phyloP scores from a whole-genome alignment of 2,113 vertebrate genomes.

The Tachycineta bicolor region DNA sequence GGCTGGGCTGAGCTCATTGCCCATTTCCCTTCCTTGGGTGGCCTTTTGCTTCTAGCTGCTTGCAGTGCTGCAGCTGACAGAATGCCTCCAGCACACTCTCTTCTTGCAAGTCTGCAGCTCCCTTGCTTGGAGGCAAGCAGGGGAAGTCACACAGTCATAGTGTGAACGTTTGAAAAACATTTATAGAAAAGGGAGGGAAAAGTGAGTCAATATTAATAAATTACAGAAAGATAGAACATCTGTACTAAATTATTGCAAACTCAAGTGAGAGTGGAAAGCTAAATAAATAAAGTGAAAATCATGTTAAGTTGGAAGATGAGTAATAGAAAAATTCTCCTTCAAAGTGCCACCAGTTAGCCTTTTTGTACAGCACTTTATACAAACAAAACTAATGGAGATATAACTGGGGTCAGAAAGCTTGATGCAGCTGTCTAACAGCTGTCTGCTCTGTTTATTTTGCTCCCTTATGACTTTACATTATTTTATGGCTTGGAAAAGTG shows the following conservation, averaged over 20 bases:
- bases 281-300: constrained; percentile 53
- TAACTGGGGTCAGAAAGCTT: constrained; percentile 9
- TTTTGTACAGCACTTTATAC: constrained; percentile 7
- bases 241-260: constrained; percentile 41
- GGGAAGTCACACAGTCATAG: neutral
- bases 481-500: neutral
- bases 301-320: constrained; percentile 25
- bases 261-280: constrained; percentile 63
- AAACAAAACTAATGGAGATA: constrained; percentile 45
- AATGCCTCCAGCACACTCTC: neutral
- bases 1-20: neutral
- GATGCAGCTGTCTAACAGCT: constrained; percentile 55
- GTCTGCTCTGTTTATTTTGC: constrained; percentile 1
- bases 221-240: constrained; percentile 50
- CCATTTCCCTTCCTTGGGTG: neutral
- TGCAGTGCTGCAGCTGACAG: neutral
- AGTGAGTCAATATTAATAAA: constrained; percentile 49
- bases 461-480: neutral
- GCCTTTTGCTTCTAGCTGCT: neutral
- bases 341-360: constrained; percentile 46
- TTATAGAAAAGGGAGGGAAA: constrained; percentile 6
- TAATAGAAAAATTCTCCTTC: constrained; percentile 50
- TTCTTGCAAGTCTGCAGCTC: neutral
- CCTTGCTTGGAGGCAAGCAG: neutral
- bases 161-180: constrained; percentile 39